Evolutionary conservation across 2,113 vertebrate species (phyloP).

Genomic region (Speoplatyrhinus poulsoni): DNA sequence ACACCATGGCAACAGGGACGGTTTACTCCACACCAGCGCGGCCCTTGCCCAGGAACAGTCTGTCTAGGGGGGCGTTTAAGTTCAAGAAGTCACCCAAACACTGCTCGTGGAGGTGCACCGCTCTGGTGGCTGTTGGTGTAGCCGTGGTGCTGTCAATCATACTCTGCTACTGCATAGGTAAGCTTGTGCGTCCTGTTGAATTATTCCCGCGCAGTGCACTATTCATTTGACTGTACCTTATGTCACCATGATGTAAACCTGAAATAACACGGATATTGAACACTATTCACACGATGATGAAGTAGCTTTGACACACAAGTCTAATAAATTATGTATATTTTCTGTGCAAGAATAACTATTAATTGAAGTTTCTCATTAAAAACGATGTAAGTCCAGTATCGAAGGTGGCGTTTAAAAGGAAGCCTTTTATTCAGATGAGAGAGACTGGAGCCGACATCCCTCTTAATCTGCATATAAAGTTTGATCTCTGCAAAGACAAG

Average conservation of each 20-base stretch:
- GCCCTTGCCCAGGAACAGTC: conserved; percentile 91
- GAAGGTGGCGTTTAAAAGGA: conserved; percentile 32
- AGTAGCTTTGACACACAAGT: conserved; percentile 6
- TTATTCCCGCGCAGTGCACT: too few species aligned
- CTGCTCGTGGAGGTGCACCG: conserved; percentile 98
- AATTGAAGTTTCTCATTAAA: conserved; percentile 28
- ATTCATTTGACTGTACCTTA: too few species aligned
- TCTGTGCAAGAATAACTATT: conserved; percentile 27
- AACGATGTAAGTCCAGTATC: conserved; percentile 38
- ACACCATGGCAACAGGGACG: conserved; percentile 97
- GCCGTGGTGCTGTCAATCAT: conserved; percentile 92
- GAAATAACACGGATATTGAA: background rate
- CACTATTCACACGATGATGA: too few species aligned
- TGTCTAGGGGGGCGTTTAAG: conserved; percentile 97
- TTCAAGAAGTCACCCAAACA: conserved; percentile 98
- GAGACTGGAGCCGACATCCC: conserved; percentile 39
- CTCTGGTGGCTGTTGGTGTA: conserved; percentile 91
- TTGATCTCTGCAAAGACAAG: conserved; percentile 40
- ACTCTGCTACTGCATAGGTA: conserved; percentile 97
- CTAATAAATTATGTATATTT: conserved; percentile 8
- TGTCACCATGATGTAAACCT: too few species aligned
- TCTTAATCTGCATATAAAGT: conserved; percentile 50
- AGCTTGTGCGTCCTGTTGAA: conserved; percentile 19
- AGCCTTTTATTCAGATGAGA: conserved; percentile 54
- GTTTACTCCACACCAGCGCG: conserved; percentile 97